Conservation (phyloP, 2,888 invertebrate genomes). For the Doris montereyensis region DNA sequence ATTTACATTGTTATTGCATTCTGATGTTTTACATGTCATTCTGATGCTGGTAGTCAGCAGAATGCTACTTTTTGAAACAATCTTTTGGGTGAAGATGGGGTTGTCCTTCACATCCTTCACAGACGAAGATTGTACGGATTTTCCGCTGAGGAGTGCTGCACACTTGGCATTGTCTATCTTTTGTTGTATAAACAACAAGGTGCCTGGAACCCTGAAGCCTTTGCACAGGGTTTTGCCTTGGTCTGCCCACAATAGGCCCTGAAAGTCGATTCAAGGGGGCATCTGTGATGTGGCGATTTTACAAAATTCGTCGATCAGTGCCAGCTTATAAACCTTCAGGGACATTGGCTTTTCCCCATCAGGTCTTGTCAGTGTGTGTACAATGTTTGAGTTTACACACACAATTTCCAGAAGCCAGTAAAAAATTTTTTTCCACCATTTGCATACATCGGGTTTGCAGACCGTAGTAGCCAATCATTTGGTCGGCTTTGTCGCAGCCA, state of each 20-base stretch:
- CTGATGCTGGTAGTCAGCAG: too few relatives aligned
- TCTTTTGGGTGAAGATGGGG: not conserved
- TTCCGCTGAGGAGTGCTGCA: slow-evolving; percentile 16
- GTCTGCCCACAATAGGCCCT: not conserved
- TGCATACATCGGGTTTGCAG: not conserved
- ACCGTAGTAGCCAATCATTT: slow-evolving; percentile 13
- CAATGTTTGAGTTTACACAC: not conserved
- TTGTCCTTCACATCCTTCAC: slow-evolving; percentile 29
- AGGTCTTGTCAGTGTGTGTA: slow-evolving; percentile 12
- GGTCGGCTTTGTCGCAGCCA: not conserved
- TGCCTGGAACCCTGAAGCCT: slow-evolving; percentile 15
- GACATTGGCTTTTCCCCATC: not conserved
- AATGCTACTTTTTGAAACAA: slow-evolving; percentile 20
- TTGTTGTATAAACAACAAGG: not conserved
- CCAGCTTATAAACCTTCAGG: not conserved
- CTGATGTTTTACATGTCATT: too few relatives aligned
- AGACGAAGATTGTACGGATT: slow-evolving; percentile 9
- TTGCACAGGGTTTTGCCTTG: not conserved
- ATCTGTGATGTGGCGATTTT: not conserved
- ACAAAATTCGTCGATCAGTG: slow-evolving; percentile 9
- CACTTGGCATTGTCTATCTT: slow-evolving; percentile 23
- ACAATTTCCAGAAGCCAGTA: slow-evolving; percentile 21
- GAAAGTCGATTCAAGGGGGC: not conserved
- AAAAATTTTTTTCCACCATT: slow-evolving; percentile 32
- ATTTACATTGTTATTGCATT: too few relatives aligned